Conservation (phyloP, 2,888 invertebrate genomes). For the Eristalis intricaria region DNA sequence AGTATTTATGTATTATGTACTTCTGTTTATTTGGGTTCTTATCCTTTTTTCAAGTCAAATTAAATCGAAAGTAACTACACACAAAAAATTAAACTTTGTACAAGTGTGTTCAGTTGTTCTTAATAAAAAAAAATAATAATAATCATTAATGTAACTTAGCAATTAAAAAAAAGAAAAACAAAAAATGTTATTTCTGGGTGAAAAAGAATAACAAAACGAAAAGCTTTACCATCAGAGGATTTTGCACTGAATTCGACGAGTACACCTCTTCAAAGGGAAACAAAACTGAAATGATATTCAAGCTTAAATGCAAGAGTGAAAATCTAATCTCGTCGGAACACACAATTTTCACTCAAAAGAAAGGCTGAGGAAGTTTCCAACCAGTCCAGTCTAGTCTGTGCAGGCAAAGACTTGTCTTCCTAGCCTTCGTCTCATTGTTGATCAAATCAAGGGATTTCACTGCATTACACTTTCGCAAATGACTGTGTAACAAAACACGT, state of each 20-base stretch:
- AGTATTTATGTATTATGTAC: conserved; percentile 49
- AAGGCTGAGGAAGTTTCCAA: too few species aligned
- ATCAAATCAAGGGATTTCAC: neutral
- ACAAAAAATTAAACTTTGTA: conserved; percentile 68
- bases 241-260: too few species aligned
- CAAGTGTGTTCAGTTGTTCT: conserved; percentile 55
- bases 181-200: neutral
- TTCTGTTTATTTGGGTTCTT: conserved; percentile 54
- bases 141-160: conserved; percentile 46
- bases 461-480: neutral
- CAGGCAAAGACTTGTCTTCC: too few species aligned
- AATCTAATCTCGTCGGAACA: neutral
- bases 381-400: too few species aligned
- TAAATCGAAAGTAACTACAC: conserved; percentile 49
- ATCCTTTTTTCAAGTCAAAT: conserved; percentile 32
- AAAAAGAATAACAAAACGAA: too few species aligned
- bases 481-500: neutral
- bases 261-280: conserved; percentile 14
- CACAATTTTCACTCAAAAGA: neutral
- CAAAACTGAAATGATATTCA: conserved; percentile 12
- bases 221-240: too few species aligned
- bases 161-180: conserved; percentile 29
- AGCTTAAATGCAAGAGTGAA: conserved; percentile 15
- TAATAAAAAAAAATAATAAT: conserved; percentile 30
- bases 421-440: too few species aligned